Conservation (phyloP, 2,797 vertebrate genomes). For the Heliangelus exortis region DNA sequence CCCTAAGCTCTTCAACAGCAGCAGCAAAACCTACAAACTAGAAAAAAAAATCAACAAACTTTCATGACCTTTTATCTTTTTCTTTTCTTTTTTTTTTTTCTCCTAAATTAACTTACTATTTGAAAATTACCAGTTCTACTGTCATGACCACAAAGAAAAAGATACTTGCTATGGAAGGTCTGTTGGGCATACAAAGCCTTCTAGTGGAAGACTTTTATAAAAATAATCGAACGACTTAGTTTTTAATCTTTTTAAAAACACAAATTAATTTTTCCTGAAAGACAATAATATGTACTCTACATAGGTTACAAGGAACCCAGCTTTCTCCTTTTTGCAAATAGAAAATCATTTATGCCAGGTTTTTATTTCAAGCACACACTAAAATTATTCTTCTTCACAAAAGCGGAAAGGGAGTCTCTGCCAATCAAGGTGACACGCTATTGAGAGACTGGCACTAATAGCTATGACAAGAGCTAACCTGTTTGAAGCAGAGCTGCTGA, state of each 20-base stretch:
- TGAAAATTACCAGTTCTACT: neutral
- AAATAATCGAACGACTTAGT: neutral
- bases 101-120: neutral
- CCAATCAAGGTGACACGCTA: conserved; percentile 86
- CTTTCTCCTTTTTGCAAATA: conserved; percentile 81
- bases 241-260: neutral
- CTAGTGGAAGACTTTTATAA: neutral
- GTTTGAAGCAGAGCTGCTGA: conserved; percentile 85
- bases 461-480: conserved; percentile 81
- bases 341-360: conserved; percentile 87
- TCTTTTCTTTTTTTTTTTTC: neutral
- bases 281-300: conserved; percentile 36
- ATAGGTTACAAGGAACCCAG: conserved; percentile 68
- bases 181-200: neutral
- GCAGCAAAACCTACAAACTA: neutral
- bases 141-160: neutral
- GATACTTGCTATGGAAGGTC: neutral
- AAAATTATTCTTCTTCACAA: conserved; percentile 86
- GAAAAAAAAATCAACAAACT: neutral
- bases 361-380: conserved; percentile 88
- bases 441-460: conserved; percentile 78
- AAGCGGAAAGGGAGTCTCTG: conserved; percentile 82
- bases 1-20: neutral
- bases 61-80: neutral
- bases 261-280: conserved; percentile 25